Evolutionary conservation across 2,797 vertebrate species (phyloP), one percentile per base, ranked within the genome.

Genomic region (Amniataba percoides): DNA sequence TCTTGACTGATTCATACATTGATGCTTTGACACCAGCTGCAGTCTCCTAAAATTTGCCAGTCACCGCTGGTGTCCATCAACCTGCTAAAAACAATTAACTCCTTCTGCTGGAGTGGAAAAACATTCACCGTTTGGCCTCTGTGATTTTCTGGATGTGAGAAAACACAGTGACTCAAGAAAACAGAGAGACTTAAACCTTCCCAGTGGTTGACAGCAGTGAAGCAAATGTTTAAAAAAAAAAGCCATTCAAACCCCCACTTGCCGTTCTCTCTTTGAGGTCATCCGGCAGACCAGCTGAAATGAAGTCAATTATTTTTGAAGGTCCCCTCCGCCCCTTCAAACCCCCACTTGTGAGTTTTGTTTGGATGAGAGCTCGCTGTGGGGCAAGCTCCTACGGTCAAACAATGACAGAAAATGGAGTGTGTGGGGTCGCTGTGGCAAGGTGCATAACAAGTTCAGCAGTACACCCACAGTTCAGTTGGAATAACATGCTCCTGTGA

Each of bases 81-180:
- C 72, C 60, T 36, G 43, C 78, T 65, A 67, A 84, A 81, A 60
- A 74, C 77, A 80, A 89, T 87, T 80, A 79, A 65, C 42, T 78
- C 59, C 43, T 72, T 81, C 76, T 77, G 77, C 55, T 64, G 67
- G 34, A 13, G 39, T 42, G 66, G 68, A 86, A 70, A 87, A 81
- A 85, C 69, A 61, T 53, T 71, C 51, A 68, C 43, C 55, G 46
- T 71, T 69, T 74, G 73, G 71, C 46, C 42, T 64, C 21, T 27
- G 10, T 78, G 71, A 84, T 77, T 75, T 74, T 65, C 25, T 53
- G 45, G 48, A 72, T 51, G 49, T 23, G 57, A 57, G 52, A 56
- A 68, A 74, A 72, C 52, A 59, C 31, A 53, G 16, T 51, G 36
- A 78, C 71, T 21, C 49, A 56, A 71, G 70, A 63, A 56, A 55